phyloP scores from a whole-genome alignment of 2,113 vertebrate genomes.

The Chionodraco myersi region DNA sequence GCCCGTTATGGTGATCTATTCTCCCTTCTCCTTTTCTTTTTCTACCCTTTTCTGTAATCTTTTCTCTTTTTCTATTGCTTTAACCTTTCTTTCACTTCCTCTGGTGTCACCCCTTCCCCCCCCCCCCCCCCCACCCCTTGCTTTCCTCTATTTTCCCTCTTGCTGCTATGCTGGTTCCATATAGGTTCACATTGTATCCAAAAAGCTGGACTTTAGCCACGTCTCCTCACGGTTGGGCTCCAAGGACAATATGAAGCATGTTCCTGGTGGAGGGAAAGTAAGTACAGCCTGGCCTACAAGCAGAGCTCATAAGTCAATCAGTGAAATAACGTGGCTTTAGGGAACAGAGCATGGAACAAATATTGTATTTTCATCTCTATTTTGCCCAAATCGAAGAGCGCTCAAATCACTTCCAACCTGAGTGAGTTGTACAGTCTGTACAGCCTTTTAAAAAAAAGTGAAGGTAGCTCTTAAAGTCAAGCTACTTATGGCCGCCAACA shows the following conservation, averaged over 20 bases:
- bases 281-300: slow-evolving; percentile 83
- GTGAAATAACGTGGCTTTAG: not conserved
- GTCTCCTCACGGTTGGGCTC: slow-evolving; percentile 98
- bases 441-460: not conserved
- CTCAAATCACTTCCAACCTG: not conserved
- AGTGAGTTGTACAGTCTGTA: not conserved
- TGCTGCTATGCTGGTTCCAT: slow-evolving; percentile 84
- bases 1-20: slow-evolving; percentile 46
- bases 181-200: slow-evolving; percentile 98
- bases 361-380: not conserved
- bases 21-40: not conserved
- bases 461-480: not conserved
- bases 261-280: slow-evolving; percentile 99
- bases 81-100: not conserved
- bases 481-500: no score
- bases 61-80: not conserved
- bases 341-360: slow-evolving; percentile 4
- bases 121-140: not conserved
- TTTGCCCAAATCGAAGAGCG: not conserved
- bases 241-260: slow-evolving; percentile 99
- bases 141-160: slow-evolving; percentile 68
- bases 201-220: slow-evolving; percentile 99
- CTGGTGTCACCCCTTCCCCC: not conserved
- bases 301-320: slow-evolving; percentile 10
- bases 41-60: not conserved